phyloP scores from a whole-genome alignment of 2,113 vertebrate genomes.

The Dinomys branickii region DNA sequence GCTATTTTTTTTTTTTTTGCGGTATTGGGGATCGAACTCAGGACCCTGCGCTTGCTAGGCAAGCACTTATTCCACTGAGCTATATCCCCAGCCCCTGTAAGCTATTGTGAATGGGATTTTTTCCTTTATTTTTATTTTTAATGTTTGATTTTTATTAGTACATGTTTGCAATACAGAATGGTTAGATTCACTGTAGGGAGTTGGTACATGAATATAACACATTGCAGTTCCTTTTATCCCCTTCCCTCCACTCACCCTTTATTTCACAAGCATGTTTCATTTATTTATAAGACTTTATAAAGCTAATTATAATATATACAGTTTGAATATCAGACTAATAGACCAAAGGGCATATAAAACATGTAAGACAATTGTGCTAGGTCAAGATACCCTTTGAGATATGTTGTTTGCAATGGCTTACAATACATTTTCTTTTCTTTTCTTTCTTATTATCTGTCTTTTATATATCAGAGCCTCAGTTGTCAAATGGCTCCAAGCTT shows the following conservation, averaged over 20 bases:
- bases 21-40: no score
- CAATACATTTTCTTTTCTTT: neutral
- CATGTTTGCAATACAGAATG: neutral
- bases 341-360: neutral
- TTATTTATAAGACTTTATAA: neutral
- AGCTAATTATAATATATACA: neutral
- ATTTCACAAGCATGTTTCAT: neutral
- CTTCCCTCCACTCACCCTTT: neutral
- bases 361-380: neutral
- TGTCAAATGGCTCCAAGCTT: neutral
- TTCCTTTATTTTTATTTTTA: neutral
- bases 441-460: neutral
- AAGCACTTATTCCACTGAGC: no score
- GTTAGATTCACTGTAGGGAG: neutral
- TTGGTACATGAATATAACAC: neutral
- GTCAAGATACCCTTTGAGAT: neutral
- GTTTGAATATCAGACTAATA: neutral
- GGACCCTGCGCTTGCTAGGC: no score
- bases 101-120: neutral
- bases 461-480: neutral
- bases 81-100: no score
- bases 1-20: no score
- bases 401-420: neutral
- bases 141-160: neutral
- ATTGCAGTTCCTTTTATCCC: neutral